Percentiles rank a stretch among this genome's conserved stretches.
phyloP scores from a whole-genome alignment of 1,140 invertebrate genomes.

The Bombus ignitus region DNA sequence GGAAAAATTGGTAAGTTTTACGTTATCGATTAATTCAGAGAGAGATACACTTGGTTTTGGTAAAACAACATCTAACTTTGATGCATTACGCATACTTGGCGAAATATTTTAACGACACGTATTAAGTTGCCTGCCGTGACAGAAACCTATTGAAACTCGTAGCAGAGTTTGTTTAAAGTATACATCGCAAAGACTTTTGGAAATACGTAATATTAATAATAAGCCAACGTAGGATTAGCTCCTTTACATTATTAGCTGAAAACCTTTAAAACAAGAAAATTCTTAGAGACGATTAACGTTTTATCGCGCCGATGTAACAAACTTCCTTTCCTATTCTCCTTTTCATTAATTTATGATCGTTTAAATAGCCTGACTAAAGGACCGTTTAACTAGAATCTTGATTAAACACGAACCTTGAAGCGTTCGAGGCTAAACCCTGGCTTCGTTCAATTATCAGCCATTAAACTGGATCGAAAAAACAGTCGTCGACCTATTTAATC shows the following conservation, averaged over 20 bases:
- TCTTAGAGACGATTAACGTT: not conserved
- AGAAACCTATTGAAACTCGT: too few species aligned
- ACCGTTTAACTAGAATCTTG: not conserved
- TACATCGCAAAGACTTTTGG: not conserved
- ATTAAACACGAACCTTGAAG: slow-evolving; percentile 1
- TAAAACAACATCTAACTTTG: too few species aligned
- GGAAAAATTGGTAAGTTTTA: too few species aligned
- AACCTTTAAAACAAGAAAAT: not conserved
- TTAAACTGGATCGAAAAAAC: not conserved
- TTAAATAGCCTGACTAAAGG: not conserved
- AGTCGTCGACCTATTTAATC: not conserved
- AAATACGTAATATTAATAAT: not conserved
- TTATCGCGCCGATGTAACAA: not conserved
- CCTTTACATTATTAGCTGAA: not conserved
- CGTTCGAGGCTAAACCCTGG: not conserved
- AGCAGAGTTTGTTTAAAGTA: too few species aligned
- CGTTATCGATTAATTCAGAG: too few species aligned
- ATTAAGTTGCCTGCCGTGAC: too few species aligned
- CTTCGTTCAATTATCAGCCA: not conserved
- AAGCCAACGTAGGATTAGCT: not conserved
- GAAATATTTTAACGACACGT: too few species aligned
- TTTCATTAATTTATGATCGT: not conserved
- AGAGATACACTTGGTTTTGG: too few species aligned
- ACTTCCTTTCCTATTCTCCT: not conserved
- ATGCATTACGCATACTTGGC: too few species aligned